A percentile compares a stretch with the other conserved stretches of the same genome.
Conservation (phyloP, 2,888 invertebrate genomes). For the Dasysyrphus albostriatus region DNA sequence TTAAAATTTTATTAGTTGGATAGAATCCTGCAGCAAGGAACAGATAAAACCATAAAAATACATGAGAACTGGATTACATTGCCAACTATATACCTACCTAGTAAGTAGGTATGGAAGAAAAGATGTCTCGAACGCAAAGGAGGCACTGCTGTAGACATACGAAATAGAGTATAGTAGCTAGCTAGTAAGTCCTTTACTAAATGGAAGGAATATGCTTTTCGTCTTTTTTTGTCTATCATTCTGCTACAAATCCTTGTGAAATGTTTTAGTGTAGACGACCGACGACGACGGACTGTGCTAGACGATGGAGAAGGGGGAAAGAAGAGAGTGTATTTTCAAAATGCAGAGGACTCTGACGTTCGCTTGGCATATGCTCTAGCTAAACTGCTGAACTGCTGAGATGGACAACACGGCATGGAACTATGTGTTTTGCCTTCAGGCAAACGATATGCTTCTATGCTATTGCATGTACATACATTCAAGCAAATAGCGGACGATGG, state of each 20-base stretch:
- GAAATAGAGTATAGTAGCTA: slow-evolving; percentile 8
- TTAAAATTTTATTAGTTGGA: slow-evolving; percentile 65
- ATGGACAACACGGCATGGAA: slow-evolving; percentile 59
- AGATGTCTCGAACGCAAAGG: slow-evolving; percentile 18
- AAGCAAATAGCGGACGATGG: not conserved
- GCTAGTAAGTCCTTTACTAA: slow-evolving; percentile 63
- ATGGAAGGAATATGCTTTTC: slow-evolving; percentile 63
- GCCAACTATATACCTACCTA: slow-evolving; percentile 2
- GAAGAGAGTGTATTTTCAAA: slow-evolving; percentile 5
- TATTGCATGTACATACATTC: slow-evolving; percentile 19
- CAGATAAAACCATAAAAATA: slow-evolving; percentile 76
- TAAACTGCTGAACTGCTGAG: slow-evolving; percentile 50
- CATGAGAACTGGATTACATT: slow-evolving; percentile 73
- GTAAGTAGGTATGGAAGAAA: not conserved
- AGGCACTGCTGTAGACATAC: slow-evolving; percentile 11
- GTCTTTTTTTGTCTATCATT: slow-evolving; percentile 27
- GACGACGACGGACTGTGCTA: not conserved
- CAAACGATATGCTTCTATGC: slow-evolving; percentile 24
- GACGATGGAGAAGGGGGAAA: not conserved
- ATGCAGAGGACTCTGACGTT: slow-evolving; percentile 64
- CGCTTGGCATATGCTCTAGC: slow-evolving; percentile 55
- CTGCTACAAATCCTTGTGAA: slow-evolving; percentile 35
- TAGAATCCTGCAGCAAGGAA: slow-evolving; percentile 73
- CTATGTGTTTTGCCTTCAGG: slow-evolving; percentile 38
- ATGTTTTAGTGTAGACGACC: slow-evolving; percentile 27